Conservation (phyloP, 2,113 vertebrate species). For the Tetrao urogallus region DNA sequence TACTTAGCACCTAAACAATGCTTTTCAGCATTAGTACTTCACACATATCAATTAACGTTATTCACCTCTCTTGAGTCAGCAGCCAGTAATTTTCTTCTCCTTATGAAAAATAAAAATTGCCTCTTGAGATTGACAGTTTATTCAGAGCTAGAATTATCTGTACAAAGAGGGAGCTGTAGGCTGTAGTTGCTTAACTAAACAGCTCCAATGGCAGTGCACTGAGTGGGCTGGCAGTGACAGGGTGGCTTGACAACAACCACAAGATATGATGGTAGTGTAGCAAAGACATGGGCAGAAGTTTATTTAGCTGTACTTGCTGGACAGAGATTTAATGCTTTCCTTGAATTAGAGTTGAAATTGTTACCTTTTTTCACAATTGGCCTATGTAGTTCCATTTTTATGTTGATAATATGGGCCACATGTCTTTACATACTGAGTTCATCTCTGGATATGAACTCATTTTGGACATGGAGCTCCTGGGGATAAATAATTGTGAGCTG, state of each 20-base stretch:
- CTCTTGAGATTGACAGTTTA: slow-evolving; percentile 63
- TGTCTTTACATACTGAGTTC: background rate
- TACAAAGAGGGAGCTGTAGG: slow-evolving; percentile 70
- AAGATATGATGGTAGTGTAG: background rate
- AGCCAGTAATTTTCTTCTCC: slow-evolving; percentile 39
- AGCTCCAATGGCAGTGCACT: slow-evolving; percentile 14
- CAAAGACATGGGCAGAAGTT: slow-evolving; percentile 44
- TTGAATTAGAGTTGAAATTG: slow-evolving; percentile 9
- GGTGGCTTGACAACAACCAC: slow-evolving; percentile 21
- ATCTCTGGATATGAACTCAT: background rate
- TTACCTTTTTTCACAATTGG: background rate
- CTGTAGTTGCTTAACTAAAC: slow-evolving; percentile 61
- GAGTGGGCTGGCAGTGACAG: slow-evolving; percentile 56
- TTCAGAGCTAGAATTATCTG: slow-evolving; percentile 74
- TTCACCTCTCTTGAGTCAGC: slow-evolving; percentile 33
- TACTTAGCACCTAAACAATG: background rate
- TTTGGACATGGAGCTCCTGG: background rate
- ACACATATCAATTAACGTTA: background rate
- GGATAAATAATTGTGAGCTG: background rate
- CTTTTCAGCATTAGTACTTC: background rate
- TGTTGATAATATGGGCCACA: rapidly evolving
- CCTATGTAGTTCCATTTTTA: background rate
- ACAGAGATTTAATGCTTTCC: slow-evolving; percentile 12
- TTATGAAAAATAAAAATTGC: slow-evolving; percentile 58
- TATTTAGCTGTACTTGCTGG: background rate